These are phyloP conservation scores for Schizothorax lantsangensis DNA, from an alignment of 2,797 vertebrate species.

Conservation along the genomic window DNA sequence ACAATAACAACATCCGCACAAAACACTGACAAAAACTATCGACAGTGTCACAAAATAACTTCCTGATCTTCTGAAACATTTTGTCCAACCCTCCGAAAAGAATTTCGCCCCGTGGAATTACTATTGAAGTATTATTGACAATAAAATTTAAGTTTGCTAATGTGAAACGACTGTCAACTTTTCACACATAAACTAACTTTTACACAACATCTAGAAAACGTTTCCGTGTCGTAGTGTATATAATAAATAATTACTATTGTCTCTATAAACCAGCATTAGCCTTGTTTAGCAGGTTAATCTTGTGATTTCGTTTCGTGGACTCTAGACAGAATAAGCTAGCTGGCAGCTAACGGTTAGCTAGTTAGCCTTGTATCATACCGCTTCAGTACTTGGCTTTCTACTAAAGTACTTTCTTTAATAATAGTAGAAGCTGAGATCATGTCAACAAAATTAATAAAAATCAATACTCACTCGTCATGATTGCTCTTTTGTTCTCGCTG, in stretches of 20 bases:
- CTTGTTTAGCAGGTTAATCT: background rate
- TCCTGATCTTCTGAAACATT: background rate
- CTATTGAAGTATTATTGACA: background rate
- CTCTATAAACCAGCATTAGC: background rate
- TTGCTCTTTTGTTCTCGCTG: slow-evolving; percentile 35
- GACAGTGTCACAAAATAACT: background rate
- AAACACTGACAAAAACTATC: background rate
- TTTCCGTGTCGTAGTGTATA: background rate
- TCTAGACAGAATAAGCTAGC: slow-evolving; percentile 6
- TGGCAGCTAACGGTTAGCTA: background rate
- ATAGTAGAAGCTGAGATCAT: background rate
- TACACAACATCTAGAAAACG: background rate
- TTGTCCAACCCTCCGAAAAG: background rate
- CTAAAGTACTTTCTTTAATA: background rate
- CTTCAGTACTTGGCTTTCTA: background rate
- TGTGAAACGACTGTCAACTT: slow-evolving; percentile 20
- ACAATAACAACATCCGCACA: slow-evolving; percentile 37
- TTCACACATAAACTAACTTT: background rate
- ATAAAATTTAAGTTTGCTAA: background rate
- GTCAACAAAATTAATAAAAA: background rate
- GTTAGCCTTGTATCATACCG: background rate
- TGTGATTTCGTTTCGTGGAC: background rate
- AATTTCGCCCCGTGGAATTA: background rate
- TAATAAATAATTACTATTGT: background rate
- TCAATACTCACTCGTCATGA: slow-evolving; percentile 44